phyloP scores from a whole-genome alignment of 2,888 invertebrate genomes.

The Cotesia congregata region DNA sequence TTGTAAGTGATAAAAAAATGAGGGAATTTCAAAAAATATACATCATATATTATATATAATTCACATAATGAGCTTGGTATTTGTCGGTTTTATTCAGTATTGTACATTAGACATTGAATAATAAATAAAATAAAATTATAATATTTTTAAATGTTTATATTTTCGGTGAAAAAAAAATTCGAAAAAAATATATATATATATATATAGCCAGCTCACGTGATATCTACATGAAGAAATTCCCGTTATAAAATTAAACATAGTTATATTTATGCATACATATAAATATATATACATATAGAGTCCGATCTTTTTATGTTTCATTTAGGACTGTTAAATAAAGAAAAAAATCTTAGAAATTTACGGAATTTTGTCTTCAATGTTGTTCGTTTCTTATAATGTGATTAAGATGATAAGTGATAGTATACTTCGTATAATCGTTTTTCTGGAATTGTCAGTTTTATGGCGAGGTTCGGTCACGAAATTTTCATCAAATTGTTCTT shows the following conservation, averaged over 20 bases:
- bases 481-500: too few relatives aligned
- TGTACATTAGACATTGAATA: neutral
- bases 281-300: constrained; percentile 10
- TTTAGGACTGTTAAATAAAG: too few relatives aligned
- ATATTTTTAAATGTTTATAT: constrained; percentile 49
- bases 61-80: constrained; percentile 12
- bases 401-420: too few relatives aligned
- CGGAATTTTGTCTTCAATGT: too few relatives aligned
- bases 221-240: constrained; percentile 33
- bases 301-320: too few relatives aligned
- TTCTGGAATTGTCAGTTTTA: too few relatives aligned
- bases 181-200: constrained; percentile 40
- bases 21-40: constrained; percentile 50
- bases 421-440: too few relatives aligned
- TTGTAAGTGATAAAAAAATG: constrained; percentile 58
- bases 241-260: constrained; percentile 34
- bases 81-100: constrained; percentile 31
- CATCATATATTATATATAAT: constrained; percentile 47
- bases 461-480: too few relatives aligned
- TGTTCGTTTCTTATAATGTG: too few relatives aligned
- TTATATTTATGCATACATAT: neutral
- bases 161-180: constrained; percentile 43
- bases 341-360: too few relatives aligned
- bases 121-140: constrained; percentile 33
- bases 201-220: constrained; percentile 33